Conservation (phyloP, 92 coral and sea anemone species). For the Porites rus region DNA sequence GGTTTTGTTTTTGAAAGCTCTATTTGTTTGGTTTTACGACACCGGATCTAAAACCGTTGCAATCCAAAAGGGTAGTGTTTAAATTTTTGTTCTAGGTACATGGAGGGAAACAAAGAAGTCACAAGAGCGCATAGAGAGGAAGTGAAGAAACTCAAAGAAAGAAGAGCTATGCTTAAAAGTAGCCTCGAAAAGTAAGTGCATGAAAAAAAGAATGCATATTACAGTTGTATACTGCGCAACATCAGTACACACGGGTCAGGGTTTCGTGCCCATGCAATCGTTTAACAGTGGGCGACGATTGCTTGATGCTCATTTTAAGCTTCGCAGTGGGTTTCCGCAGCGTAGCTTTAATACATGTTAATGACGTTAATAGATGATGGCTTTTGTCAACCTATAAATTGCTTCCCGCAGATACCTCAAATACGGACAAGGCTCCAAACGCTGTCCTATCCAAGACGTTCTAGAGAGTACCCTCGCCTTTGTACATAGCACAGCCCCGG, state of each 20-base stretch:
- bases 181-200: constrained; percentile 79
- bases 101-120: constrained; percentile 81
- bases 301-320: too few species aligned
- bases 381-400: too few species aligned
- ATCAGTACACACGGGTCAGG: too few species aligned
- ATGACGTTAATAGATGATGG: too few species aligned
- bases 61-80: not conserved
- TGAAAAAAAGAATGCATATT: too few species aligned
- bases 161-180: constrained; percentile 66
- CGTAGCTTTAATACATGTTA: too few species aligned
- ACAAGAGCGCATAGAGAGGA: constrained; percentile 78
- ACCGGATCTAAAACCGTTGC: too few species aligned
- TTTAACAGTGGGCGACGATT: too few species aligned
- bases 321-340: too few species aligned
- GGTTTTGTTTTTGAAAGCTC: too few species aligned
- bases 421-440: constrained; percentile 73
- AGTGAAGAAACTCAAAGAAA: constrained; percentile 81
- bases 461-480: constrained; percentile 74
- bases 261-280: too few species aligned
- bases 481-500: constrained; percentile 68
- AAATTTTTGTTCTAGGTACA: constrained; percentile 55
- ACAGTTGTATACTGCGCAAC: not conserved
- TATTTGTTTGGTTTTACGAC: too few species aligned
- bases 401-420: constrained; percentile 63
- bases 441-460: constrained; percentile 71